Conservation (phyloP, 2,113 vertebrate species). For the Climacteris rufus region DNA sequence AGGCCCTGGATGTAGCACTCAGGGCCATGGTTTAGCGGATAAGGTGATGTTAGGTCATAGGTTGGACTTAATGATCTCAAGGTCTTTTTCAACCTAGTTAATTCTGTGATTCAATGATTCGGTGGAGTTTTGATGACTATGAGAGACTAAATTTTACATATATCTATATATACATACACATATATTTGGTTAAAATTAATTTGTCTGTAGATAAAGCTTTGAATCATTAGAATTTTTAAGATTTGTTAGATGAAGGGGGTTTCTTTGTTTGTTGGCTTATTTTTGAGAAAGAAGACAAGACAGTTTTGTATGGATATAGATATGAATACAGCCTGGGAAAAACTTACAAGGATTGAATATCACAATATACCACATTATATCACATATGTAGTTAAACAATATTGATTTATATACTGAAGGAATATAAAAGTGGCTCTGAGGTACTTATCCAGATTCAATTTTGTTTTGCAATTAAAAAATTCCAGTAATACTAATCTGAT, state of each 20-base stretch:
- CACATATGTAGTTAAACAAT: neutral
- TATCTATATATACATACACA: neutral
- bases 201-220: neutral
- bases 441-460: neutral
- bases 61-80: too few species aligned
- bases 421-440: neutral
- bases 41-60: too few species aligned
- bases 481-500: neutral
- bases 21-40: too few species aligned
- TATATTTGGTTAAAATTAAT: neutral
- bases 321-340: neutral
- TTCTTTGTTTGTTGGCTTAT: neutral
- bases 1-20: too few species aligned
- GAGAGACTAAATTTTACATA: neutral
- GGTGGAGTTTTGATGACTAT: neutral
- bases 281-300: neutral
- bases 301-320: neutral
- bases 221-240: neutral
- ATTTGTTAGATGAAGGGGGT: neutral
- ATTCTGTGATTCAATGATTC: too few species aligned
- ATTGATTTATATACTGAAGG: neutral
- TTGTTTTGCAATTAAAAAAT: neutral
- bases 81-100: too few species aligned
- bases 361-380: neutral
- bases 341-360: neutral